These are phyloP conservation scores for Myiagra hebetior DNA, from an alignment of 2,113 vertebrate species.

Conservation along the genomic window DNA sequence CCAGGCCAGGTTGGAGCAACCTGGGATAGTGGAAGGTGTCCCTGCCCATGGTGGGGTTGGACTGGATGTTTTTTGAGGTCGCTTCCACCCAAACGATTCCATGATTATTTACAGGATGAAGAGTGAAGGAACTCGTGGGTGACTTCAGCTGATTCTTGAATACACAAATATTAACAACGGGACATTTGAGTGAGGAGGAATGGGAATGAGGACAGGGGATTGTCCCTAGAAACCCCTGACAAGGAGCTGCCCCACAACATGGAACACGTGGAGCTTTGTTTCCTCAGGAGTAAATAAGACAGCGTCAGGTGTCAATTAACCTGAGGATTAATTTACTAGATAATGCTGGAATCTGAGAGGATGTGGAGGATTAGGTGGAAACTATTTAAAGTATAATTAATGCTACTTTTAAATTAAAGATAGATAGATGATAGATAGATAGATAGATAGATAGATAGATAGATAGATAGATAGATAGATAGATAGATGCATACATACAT, in stretches of 20 bases:
- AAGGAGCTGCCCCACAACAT: background rate
- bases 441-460: no score
- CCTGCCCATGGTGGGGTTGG: background rate
- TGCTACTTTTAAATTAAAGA: background rate
- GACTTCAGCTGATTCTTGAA: background rate
- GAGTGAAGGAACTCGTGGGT: background rate
- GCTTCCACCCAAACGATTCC: background rate
- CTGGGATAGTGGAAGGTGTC: background rate
- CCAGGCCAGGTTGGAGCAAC: background rate
- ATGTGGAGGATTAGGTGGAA: background rate
- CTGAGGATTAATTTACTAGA: constrained; percentile 35
- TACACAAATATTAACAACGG: background rate
- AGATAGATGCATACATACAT: background rate
- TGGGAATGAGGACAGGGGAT: background rate
- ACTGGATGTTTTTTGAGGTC: no score
- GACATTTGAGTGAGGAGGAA: background rate
- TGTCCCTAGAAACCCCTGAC: background rate
- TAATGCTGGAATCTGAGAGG: background rate
- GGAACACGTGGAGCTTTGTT: background rate
- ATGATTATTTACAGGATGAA: background rate
- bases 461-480: no score
- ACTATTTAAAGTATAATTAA: constrained; percentile 19
- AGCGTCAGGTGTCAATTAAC: constrained; percentile 32
- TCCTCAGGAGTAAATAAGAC: background rate
- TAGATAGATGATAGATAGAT: background rate